Evolutionary conservation across 2,888 invertebrate species (phyloP).

Genomic region (Zygaena filipendulae): DNA sequence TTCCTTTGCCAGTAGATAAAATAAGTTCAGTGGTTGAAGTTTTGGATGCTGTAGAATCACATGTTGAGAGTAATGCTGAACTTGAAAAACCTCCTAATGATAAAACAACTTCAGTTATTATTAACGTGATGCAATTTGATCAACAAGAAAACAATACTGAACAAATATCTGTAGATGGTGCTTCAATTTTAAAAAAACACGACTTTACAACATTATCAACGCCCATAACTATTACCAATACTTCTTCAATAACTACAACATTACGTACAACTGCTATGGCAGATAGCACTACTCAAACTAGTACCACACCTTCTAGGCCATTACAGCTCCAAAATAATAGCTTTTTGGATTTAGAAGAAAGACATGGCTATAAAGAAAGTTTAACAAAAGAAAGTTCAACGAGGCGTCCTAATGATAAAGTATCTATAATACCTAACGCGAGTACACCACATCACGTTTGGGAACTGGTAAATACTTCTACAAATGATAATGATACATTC

Average conservation of each 20-base stretch:
- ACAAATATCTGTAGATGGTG: slow-evolving; percentile 49
- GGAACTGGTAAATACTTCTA: slow-evolving; percentile 70
- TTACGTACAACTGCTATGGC: slow-evolving; percentile 16
- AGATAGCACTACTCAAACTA: slow-evolving; percentile 18
- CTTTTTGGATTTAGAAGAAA: too few species aligned
- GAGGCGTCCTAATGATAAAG: slow-evolving; percentile 54
- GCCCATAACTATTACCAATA: slow-evolving; percentile 16
- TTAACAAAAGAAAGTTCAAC: slow-evolving; percentile 40
- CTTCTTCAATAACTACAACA: slow-evolving; percentile 16
- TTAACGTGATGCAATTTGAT: slow-evolving; percentile 48
- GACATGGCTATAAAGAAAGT: slow-evolving; percentile 19
- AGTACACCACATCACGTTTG: slow-evolving; percentile 55
- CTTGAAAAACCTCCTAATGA: slow-evolving; percentile 58
- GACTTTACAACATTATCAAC: slow-evolving; percentile 25
- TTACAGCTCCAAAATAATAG: background rate
- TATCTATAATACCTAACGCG: slow-evolving; percentile 54
- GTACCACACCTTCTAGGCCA: slow-evolving; percentile 10
- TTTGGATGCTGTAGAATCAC: slow-evolving; percentile 22
- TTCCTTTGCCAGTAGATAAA: slow-evolving; percentile 75
- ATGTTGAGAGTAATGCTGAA: slow-evolving; percentile 39
- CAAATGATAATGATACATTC: slow-evolving; percentile 44
- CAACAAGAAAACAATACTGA: slow-evolving; percentile 44
- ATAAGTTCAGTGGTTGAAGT: slow-evolving; percentile 59
- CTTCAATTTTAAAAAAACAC: slow-evolving; percentile 54
- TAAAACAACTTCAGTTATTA: slow-evolving; percentile 48